phyloP scores from a whole-genome alignment of 2,797 vertebrate species.

The Neomorphus geoffroyi region DNA sequence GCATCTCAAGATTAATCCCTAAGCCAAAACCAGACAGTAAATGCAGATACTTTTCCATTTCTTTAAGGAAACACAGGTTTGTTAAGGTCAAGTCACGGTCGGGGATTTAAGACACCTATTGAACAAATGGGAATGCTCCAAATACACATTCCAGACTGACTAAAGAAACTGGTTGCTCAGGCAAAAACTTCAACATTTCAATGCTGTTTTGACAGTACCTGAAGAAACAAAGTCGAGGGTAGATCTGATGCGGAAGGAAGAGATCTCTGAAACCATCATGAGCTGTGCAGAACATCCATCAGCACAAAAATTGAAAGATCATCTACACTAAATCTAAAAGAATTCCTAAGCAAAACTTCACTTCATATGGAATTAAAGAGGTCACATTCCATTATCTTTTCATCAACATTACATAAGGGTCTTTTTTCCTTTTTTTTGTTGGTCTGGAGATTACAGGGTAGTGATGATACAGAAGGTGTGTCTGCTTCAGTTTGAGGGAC shows the following conservation, averaged over 20 bases:
- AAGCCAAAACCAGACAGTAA: neutral
- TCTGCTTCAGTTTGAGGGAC: neutral
- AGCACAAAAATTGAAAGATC: neutral
- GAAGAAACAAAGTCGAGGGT: neutral
- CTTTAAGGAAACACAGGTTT: neutral
- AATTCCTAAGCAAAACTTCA: neutral
- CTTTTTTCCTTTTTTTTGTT: neutral
- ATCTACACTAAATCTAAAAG: neutral
- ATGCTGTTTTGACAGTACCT: neutral
- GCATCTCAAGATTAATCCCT: neutral
- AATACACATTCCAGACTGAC: neutral
- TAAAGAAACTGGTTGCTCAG: neutral
- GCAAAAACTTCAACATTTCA: neutral
- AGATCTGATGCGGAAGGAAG: neutral
- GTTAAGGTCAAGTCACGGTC: neutral
- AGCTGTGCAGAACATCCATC: fast-evolving
- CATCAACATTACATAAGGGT: fast-evolving
- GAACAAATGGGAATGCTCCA: neutral
- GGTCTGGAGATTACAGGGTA: neutral
- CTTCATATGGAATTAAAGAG: neutral
- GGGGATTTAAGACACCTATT: neutral
- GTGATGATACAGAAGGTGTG: neutral
- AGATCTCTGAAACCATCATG: neutral
- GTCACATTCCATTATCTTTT: neutral
- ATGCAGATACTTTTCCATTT: neutral